A percentile compares a stretch with the other conserved stretches of the same genome.
These are phyloP conservation scores for Heliconius ismenius DNA, from an alignment of 2,888 invertebrate species.

Conservation along the genomic window DNA sequence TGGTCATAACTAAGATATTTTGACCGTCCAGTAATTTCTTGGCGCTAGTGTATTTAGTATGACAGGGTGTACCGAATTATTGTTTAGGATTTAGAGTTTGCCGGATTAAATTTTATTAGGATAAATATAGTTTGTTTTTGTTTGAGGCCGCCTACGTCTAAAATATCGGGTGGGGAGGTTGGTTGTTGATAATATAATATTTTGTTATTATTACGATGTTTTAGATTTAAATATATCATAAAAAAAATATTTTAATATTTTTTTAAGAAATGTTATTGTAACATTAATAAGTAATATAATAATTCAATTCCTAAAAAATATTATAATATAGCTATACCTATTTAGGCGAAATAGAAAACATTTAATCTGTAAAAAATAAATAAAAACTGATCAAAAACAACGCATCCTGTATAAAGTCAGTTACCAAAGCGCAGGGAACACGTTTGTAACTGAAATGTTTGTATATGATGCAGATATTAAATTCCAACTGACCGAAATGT, in stretches of 20 bases:
- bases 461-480: slow-evolving; percentile 58
- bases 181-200: not conserved
- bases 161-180: not conserved
- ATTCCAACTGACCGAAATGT: slow-evolving; percentile 53
- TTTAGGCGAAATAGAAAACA: not conserved
- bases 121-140: slow-evolving; percentile 47
- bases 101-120: slow-evolving; percentile 61
- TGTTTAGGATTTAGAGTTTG: slow-evolving; percentile 59
- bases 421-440: slow-evolving; percentile 52
- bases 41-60: slow-evolving; percentile 60
- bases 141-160: not conserved
- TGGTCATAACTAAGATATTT: slow-evolving; percentile 82
- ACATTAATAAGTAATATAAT: not conserved
- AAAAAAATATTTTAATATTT: not conserved
- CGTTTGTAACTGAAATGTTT: slow-evolving; percentile 52
- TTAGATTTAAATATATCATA: not conserved
- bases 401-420: slow-evolving; percentile 57
- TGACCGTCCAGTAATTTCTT: slow-evolving; percentile 80
- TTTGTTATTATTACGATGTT: not conserved
- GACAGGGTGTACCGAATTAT: slow-evolving; percentile 67
- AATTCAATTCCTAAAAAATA: not conserved
- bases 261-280: not conserved
- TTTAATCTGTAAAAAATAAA: not conserved
- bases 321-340: not conserved
- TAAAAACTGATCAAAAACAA: not conserved